A percentile compares a stretch with the other conserved stretches of the same genome.
Conservation (phyloP, 2,888 invertebrate genomes). For the Carpatolechia fugitivella region DNA sequence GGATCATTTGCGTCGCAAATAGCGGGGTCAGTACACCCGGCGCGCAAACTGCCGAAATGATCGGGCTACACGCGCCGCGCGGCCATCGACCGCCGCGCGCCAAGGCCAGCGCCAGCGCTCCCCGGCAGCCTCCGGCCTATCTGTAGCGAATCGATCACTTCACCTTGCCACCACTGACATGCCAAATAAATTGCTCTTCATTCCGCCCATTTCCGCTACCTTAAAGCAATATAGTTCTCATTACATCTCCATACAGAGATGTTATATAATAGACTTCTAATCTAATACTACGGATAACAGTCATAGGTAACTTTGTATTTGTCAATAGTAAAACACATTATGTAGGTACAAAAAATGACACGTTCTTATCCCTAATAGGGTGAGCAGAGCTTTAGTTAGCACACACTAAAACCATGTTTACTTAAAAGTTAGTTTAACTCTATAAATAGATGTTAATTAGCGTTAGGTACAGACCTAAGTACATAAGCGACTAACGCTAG, state of each 20-base stretch:
- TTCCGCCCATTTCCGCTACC: background rate
- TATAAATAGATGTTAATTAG: no score
- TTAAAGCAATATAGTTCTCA: background rate
- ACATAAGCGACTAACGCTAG: no score
- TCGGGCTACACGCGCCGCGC: slow-evolving; percentile 66
- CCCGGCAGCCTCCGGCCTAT: slow-evolving; percentile 30
- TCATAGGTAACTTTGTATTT: no score
- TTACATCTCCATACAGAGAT: background rate
- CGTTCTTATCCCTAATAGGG: no score
- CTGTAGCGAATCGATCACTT: slow-evolving; percentile 23
- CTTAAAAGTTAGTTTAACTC: no score
- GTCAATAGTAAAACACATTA: no score
- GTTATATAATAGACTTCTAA: no score
- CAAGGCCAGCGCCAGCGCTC: slow-evolving; percentile 55
- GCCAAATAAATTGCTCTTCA: slow-evolving; percentile 2
- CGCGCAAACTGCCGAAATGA: slow-evolving; percentile 72
- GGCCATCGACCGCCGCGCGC: slow-evolving; percentile 70
- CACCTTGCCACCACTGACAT: slow-evolving; percentile 7
- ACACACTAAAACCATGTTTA: no score
- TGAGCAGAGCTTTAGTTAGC: no score
- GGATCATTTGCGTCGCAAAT: slow-evolving; percentile 74
- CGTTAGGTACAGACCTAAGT: no score
- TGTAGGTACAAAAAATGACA: no score
- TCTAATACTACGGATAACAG: no score
- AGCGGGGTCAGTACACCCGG: slow-evolving; percentile 74